phyloP scores from a whole-genome alignment of 2,888 invertebrate species.

The Tribolium freemani region DNA sequence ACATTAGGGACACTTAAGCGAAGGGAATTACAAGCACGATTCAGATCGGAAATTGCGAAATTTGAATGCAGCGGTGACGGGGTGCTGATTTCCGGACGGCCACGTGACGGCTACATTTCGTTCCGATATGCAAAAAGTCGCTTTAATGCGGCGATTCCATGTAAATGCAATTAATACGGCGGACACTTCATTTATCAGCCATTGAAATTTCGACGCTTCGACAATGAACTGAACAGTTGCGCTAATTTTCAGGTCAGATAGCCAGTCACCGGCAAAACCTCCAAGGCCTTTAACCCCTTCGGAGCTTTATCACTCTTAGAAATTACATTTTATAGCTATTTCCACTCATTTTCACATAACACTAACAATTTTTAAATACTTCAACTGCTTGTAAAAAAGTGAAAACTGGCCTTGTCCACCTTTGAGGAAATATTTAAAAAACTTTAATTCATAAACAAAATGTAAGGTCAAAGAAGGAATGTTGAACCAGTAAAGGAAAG shows the following conservation, averaged over 20 bases:
- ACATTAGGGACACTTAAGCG: constrained; percentile 64
- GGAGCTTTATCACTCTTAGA: no score
- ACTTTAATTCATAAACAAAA: no score
- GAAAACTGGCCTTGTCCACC: no score
- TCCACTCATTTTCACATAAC: no score
- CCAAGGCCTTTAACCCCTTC: no score
- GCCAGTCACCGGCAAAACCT: not conserved
- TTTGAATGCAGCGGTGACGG: constrained; percentile 63
- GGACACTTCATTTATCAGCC: constrained; percentile 48
- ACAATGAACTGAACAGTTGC: not conserved
- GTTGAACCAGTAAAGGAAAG: no score
- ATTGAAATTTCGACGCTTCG: constrained; percentile 44
- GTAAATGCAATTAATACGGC: constrained; percentile 51
- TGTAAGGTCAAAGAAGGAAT: no score
- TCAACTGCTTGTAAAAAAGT: no score
- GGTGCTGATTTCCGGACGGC: constrained; percentile 63
- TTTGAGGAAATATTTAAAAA: no score
- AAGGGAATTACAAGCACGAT: constrained; percentile 64
- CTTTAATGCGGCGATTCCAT: constrained; percentile 51
- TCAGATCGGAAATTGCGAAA: constrained; percentile 67
- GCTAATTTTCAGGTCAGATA: not conserved
- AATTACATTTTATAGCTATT: no score
- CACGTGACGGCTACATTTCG: constrained; percentile 60
- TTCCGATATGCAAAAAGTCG: constrained; percentile 50
- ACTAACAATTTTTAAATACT: no score